Evolutionary conservation across 2,113 vertebrate genomes (phyloP), one percentile per base, ranked within the genome.

Genomic region (Hirundichthys speculiger): DNA sequence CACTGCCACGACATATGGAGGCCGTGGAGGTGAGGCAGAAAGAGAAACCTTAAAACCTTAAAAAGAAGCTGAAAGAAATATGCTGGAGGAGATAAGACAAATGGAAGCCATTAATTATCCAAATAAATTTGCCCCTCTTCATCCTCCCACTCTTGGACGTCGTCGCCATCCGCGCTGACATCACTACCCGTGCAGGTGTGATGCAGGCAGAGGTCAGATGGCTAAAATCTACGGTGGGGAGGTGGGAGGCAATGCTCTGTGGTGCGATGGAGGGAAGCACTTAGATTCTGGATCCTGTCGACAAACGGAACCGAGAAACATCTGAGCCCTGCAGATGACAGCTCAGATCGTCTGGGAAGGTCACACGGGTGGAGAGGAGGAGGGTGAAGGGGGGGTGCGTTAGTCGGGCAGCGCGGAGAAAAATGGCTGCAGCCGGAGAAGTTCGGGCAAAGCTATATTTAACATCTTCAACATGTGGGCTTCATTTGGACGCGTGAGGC

Each of bases 401-500:
- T 14, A 46, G 71, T 42, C 25, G 39, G 41, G 16, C 20, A 30
- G 53, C 11, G 56, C 40, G 22, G 27, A 67, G 57, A 79, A 79
- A 45, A 63, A 64, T 3, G 59, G 18, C 70, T 42, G 57, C 59
- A 77, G 71, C 73, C 65, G 74, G 51, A 67, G 66, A 66, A 80
- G 82, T 70, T 58, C 64, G 70, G 51, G 83, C 63, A 16, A 42
- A 43, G 79, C 83, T 92, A 92, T 88, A 90, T 92, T 92, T 92
- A 92, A 90, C 88, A 73, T 89, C 61, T 63, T 59, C 69, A 80
- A 85, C 89, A 90, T 90, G 86, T 91, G 89, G 88, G 84, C 81
- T 89, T 85, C 75, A 85, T 92, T 91, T 86, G 73, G 74, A 88
- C 73, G 79, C 60, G 69, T 47, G 78, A 25, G 19, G 71, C 20